Conservation (phyloP, 2,113 vertebrate species). For the Donacobius atricapilla region DNA sequence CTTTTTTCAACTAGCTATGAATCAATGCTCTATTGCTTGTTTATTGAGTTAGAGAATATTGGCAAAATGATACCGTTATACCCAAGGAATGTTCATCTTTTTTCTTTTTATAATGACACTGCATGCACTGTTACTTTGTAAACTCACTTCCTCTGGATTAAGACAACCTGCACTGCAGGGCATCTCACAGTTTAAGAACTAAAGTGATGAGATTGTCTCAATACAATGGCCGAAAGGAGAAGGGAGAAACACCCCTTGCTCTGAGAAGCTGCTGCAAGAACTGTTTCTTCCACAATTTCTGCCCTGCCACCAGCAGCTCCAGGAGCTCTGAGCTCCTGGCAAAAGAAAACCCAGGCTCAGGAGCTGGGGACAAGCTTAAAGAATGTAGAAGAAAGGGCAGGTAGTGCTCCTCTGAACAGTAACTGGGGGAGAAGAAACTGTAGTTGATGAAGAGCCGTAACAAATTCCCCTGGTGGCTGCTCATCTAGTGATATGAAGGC, state of each 20-base stretch:
- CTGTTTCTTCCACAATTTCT: background rate
- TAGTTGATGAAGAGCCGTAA: background rate
- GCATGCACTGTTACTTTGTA: background rate
- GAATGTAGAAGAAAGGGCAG: background rate
- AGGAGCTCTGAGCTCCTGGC: background rate
- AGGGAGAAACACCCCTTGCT: background rate
- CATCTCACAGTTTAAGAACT: background rate
- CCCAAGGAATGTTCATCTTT: background rate
- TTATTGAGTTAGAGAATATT: constrained; percentile 28
- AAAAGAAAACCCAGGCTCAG: background rate
- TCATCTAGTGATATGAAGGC: background rate
- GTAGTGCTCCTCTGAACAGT: background rate
- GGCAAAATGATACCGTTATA: background rate
- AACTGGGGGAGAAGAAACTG: background rate
- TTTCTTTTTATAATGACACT: background rate
- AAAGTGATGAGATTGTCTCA: background rate
- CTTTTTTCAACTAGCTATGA: background rate
- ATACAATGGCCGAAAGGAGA: background rate
- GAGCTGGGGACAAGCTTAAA: background rate
- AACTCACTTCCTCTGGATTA: background rate
- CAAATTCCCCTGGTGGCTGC: background rate
- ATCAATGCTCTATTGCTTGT: background rate
- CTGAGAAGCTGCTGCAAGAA: background rate
- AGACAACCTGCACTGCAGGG: background rate
- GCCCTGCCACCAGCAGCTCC: background rate